phyloP scores from a whole-genome alignment of 2,113 vertebrate species.

The Redunca redunca region DNA sequence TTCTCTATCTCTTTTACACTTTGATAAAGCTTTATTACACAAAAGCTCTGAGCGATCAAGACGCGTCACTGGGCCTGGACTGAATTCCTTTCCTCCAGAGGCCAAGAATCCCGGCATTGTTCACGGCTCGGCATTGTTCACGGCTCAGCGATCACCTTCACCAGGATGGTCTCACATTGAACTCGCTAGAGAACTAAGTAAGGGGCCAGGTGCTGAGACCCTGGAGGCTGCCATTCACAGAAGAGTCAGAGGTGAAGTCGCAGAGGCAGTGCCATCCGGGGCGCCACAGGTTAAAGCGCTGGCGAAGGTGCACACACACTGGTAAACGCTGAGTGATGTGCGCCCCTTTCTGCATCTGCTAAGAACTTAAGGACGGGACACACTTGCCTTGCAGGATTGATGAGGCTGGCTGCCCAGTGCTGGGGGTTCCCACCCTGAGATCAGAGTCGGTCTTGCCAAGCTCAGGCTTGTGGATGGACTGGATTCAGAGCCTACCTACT shows the following conservation, averaged over 20 bases:
- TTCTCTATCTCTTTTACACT: background rate
- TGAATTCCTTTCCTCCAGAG: background rate
- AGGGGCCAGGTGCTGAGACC: no score
- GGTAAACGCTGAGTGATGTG: accelerated
- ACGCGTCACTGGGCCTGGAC: background rate
- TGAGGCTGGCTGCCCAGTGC: background rate
- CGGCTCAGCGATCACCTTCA: background rate
- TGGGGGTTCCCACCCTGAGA: background rate
- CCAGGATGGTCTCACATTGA: background rate
- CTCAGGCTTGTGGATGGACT: background rate
- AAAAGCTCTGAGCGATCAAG: background rate
- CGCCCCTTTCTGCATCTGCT: accelerated
- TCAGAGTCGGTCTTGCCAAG: background rate
- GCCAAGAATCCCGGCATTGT: background rate
- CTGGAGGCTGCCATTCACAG: background rate
- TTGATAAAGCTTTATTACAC: background rate
- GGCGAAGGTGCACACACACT: accelerated
- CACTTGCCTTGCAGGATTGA: accelerated
- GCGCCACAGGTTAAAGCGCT: accelerated
- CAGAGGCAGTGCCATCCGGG: accelerated
- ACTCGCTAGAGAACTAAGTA: no score
- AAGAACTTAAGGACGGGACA: no score
- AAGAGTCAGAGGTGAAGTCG: accelerated
- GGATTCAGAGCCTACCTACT: accelerated
- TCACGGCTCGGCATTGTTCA: background rate